Conservation (phyloP, 2,888 invertebrate genomes). For the Scotopteryx bipunctaria region DNA sequence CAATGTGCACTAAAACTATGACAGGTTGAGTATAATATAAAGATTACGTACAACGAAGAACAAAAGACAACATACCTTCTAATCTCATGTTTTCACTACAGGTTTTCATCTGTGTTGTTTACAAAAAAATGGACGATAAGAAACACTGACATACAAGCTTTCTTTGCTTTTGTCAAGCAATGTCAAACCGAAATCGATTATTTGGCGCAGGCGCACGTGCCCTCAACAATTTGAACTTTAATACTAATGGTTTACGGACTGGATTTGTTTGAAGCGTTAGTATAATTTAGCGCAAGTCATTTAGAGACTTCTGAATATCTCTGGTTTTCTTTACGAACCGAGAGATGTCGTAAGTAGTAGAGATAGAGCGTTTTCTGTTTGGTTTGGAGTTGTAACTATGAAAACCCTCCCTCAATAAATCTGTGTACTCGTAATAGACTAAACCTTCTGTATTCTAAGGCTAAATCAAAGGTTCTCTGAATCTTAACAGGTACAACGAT, state of each 20-base stretch:
- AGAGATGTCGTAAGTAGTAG: constrained; percentile 53
- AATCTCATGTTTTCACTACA: constrained; percentile 19
- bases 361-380: background rate
- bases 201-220: constrained; percentile 65
- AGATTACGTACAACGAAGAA: background rate
- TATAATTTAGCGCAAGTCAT: constrained; percentile 59
- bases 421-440: no score
- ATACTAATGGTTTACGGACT: rapidly evolving
- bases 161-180: constrained; percentile 46
- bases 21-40: background rate
- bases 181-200: constrained; percentile 68
- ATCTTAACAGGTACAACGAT: no score
- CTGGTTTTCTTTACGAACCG: constrained; percentile 19
- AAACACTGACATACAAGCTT: constrained; percentile 33
- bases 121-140: constrained; percentile 38
- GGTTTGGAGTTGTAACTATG: background rate
- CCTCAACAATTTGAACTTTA: constrained; percentile 38
- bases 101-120: constrained; percentile 39
- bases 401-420: background rate
- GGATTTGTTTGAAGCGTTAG: constrained; percentile 8
- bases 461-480: no score
- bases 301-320: constrained; percentile 28
- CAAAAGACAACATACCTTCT: constrained; percentile 29
- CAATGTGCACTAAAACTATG: background rate
- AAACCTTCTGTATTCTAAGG: no score